Evolutionary conservation across 2,888 invertebrate genomes (phyloP), one percentile per base, ranked within the genome.

Genomic region (Helicoverpa assulta): DNA sequence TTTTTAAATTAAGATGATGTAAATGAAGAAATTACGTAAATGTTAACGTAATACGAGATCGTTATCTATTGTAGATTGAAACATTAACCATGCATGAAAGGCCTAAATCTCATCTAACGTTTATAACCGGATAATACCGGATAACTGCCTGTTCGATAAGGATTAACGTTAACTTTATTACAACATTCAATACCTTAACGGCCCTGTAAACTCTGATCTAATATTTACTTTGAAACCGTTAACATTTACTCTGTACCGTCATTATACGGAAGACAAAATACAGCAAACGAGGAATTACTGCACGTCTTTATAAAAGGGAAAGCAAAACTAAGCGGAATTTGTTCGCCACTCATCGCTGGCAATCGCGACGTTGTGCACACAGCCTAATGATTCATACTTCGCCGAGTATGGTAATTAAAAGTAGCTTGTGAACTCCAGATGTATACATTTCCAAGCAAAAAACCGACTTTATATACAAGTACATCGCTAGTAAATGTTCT

Each of bases 111-210:
- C 78, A 29, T 70, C 66, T 78, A 71, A 82, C 67, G 81, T 73
- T 81, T 76, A 77, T 73, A 76, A 73, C 57, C 40, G 69, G 66
- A 78, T 82, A 83, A 81, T 81, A 78, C 67, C 73, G 81, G 78
- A 73, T 82, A 83, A 83, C 80, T 70, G 78, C 78, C 75, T 75
- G 78, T 83, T 81, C 78, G 76, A 78, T 81, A 70, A 83, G 81
- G 83, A 82, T 83, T 83, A 83, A 73, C 64, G 76, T 59, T 73
- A 76, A 83, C 75, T 75, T 83, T 83, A 83, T 81, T 83, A 81
- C 66, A 70, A 62, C 53, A 71, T 55, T 76, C 71, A 64, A 75
- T 80, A 83, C 78, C 77, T 76, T 74, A 70, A 75, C 68, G 75
- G 63, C 60, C 51, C 19, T 80, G 53, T 80, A 80, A 80, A 77